Percentiles rank a stretch among this genome's conserved stretches.
phyloP scores from a whole-genome alignment of 2,888 invertebrate genomes.

The Chaitophorus viminalis region DNA sequence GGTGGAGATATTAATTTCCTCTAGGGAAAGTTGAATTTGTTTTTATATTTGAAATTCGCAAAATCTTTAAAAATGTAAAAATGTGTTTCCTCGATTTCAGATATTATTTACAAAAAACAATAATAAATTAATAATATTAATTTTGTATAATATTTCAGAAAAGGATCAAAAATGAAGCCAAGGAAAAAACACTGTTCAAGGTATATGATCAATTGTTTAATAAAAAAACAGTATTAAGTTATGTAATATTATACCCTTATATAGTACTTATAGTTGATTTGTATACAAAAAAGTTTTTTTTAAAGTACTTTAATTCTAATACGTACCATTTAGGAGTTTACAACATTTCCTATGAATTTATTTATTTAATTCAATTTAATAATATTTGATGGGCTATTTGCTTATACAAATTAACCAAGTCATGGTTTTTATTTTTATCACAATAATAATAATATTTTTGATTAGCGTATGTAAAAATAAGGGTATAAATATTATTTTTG shows the following conservation, averaged over 20 bases:
- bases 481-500: no score
- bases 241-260: conserved; percentile 28
- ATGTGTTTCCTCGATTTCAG: conserved; percentile 1
- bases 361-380: neutral
- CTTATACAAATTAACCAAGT: neutral
- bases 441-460: neutral
- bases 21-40: conserved; percentile 40
- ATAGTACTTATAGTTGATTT: neutral
- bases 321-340: neutral
- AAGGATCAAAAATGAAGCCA: conserved; percentile 52
- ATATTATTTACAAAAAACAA: conserved; percentile 49
- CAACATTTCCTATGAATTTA: neutral
- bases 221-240: conserved; percentile 26
- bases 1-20: conserved; percentile 51
- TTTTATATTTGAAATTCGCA: conserved; percentile 28
- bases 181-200: conserved; percentile 50
- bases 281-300: conserved; percentile 8
- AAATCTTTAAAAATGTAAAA: conserved; percentile 16
- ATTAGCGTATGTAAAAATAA: neutral
- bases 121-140: conserved; percentile 33
- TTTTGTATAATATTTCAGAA: conserved; percentile 54
- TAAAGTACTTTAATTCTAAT: conserved; percentile 20
- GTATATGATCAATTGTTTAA: conserved; percentile 48
- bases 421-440: neutral
- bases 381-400: neutral